Evolutionary conservation across 2,113 vertebrate species (phyloP), one percentile per base, ranked within the genome.

Genomic region (Nothoprocta pentlandii): DNA sequence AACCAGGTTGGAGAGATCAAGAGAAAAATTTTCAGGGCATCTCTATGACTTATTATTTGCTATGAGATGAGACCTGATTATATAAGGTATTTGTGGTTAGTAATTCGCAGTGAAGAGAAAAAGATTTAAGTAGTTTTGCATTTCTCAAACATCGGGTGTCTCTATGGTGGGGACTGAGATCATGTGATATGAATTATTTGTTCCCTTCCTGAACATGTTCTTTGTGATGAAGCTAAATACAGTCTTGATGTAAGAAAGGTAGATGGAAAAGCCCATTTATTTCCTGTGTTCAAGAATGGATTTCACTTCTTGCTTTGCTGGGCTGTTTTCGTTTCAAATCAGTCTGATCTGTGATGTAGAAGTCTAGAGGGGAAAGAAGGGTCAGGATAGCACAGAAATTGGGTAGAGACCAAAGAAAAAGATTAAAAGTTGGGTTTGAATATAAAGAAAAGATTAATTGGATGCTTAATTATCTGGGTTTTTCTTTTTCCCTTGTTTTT

Each of bases 401-500:
- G 64, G 46, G 71, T 16, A 28, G 6, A 49, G 49, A 23, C 28
- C 61, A 46, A 59, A 80, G 64, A 42, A 87, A 83, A 44, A 51
- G 10, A 49, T 47, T n/a, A 39, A 49, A 84, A 73, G 28, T 16
- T 87, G 44, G 11, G 0, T 39, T 59, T 90, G 82, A 39, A 53
- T 47, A 34, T 54, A 49, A 74, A 26, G 34, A 41, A 84, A 34
- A 46, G 3, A 78, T 44, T 59, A 73, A 14, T 82, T 75, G 44
- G 47, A 49, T 39, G n/a, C 6, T 90, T 94, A 88, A 80, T 94
- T 75, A 62, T 10, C 34, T 54, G 62, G 58, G 9, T 1, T 4
- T 83, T 90, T 36, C 20, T 4, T 25, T 90, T 91, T 58, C 30
- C 11, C 83, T 71, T 85, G 6, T 85, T 90, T 96, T 41, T 58